These are phyloP conservation scores for Scomberomorus guttatus DNA, from an alignment of 2,797 vertebrate species.

Conservation along the genomic window DNA sequence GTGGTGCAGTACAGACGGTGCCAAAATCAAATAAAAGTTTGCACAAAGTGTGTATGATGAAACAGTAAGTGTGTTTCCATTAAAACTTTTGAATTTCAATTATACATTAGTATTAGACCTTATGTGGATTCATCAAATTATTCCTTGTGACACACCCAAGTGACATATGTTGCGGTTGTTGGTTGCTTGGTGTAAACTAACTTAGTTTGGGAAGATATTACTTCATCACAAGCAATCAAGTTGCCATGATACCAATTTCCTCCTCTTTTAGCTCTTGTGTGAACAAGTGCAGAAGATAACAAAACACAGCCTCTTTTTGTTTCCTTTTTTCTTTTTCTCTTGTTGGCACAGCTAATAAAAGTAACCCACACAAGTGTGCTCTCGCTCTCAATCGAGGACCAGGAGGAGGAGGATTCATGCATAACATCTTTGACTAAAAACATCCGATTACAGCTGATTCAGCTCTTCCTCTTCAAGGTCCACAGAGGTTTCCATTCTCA, in stretches of 20 bases:
- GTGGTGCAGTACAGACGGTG: conserved; percentile 24
- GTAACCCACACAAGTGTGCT: conserved; percentile 34
- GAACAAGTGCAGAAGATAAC: conserved; percentile 42
- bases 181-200: background rate
- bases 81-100: background rate
- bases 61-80: background rate
- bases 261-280: too few relatives aligned
- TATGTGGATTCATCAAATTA: background rate
- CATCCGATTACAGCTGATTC: conserved; percentile 70
- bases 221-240: background rate
- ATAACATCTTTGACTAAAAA: conserved; percentile 55
- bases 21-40: conserved; percentile 18
- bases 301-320: conserved; percentile 4
- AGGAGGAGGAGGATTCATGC: conserved; percentile 43
- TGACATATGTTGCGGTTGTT: background rate
- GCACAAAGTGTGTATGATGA: background rate
- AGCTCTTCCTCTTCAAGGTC: conserved; percentile 55
- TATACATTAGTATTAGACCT: background rate
- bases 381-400: conserved; percentile 22
- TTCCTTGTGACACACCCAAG: background rate
- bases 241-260: background rate
- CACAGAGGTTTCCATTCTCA: conserved; percentile 62
- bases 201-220: background rate
- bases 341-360: conserved; percentile 40
- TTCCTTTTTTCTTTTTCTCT: background rate